Evolutionary conservation across 2,888 invertebrate genomes (phyloP), one percentile per base, ranked within the genome.

Genomic region (Dasysyrphus albostriatus): DNA sequence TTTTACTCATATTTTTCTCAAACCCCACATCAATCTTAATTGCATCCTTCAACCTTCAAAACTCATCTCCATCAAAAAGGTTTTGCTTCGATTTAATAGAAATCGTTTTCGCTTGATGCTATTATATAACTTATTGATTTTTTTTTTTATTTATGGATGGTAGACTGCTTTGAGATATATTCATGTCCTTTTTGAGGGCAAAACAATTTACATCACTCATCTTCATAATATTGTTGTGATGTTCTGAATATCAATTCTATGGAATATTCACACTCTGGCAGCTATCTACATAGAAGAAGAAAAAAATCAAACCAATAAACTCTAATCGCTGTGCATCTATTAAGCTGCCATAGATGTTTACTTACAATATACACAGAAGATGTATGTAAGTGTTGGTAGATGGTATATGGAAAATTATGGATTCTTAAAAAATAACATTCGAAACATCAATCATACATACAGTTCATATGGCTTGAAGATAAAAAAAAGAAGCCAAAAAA

Each of bases 201-300:
- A 61, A 19, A 44, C 29, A 61, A 34, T 59, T 32, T 58, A 39
- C 42, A 77, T 19, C 69, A 39, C 42, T 61, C 39, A 70, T 70
- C 51, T 59, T 42, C 14, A 42, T 29, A 34, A 32, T 70, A 29
- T 42, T 44, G 24, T 24, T 39, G 14, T 34, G 12, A 54, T 54
- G 51, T 59, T 44, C 6, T 16, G 63, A 80, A 61, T 44, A 39
- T 14, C 3, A 44, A 54, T n/a, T 37, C n/a, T 7, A 2, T 32
- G 14, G 49, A 24, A 49, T 19, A 67, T 49, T 49, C 14, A 49
- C 32, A 32, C 32, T 32, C 32, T 32, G 24, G 24, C 24, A 24
- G 24, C 24, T 24, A 24, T n/a, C n/a, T 24, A 24, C 24, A 24
- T 24, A 24, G 24, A 24, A 32, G 5, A 32, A 32, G 5, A 32